phyloP scores from a whole-genome alignment of 2,113 vertebrate genomes.

The Corynorhinus townsendii region DNA sequence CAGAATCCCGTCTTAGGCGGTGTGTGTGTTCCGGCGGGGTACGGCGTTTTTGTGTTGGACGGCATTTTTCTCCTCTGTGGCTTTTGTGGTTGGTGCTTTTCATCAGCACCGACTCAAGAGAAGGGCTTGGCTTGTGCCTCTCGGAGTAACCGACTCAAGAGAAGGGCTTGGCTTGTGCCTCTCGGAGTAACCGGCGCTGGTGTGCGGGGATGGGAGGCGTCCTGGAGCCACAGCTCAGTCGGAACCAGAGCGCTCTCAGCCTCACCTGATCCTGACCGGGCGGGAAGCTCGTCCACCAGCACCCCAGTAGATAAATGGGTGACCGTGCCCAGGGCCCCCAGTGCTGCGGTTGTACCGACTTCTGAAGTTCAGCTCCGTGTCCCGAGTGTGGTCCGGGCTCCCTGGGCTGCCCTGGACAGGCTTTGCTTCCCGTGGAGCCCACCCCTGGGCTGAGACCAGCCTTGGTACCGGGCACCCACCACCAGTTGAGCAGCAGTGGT shows the following conservation, averaged over 20 bases:
- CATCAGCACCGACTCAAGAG: not conserved
- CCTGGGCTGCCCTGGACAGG: fast-evolving
- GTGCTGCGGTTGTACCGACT: fast-evolving
- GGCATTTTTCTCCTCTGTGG: slow-evolving; percentile 3
- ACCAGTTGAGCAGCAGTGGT: fast-evolving
- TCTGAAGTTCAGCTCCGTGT: not conserved
- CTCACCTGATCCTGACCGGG: not conserved
- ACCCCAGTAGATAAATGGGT: no score
- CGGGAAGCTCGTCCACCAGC: fast-evolving
- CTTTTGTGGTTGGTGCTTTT: slow-evolving; percentile 27
- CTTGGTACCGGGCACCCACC: not conserved
- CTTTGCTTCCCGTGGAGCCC: not conserved
- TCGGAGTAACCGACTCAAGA: not conserved
- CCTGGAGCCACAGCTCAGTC: not conserved
- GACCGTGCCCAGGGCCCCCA: not conserved
- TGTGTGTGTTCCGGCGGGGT: slow-evolving; percentile 39
- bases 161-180: slow-evolving; percentile 19
- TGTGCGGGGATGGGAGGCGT: fast-evolving
- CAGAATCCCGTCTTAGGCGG: not conserved
- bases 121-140: not conserved
- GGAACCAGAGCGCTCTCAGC: not conserved
- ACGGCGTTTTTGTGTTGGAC: not conserved
- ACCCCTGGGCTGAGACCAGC: fast-evolving
- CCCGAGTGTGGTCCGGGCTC: fast-evolving
- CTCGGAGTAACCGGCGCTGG: not conserved